phyloP scores from a whole-genome alignment of 2,797 vertebrate species.

The Rhynchotus rufescens region DNA sequence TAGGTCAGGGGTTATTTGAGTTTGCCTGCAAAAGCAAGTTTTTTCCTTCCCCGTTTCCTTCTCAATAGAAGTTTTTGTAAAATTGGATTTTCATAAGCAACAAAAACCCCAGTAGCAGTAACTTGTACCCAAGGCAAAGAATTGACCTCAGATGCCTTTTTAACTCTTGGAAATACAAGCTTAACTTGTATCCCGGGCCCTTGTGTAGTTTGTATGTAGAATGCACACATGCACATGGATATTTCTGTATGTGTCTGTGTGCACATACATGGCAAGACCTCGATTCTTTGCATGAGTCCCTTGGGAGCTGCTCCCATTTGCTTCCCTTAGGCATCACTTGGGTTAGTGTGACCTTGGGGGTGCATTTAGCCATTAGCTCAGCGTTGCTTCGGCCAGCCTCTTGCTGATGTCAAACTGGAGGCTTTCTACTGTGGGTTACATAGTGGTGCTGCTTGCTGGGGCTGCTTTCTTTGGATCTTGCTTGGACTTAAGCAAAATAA shows the following conservation, averaged over 20 bases:
- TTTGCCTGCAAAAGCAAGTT: neutral
- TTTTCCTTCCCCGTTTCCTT: neutral
- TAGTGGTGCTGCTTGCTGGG: rapidly evolving
- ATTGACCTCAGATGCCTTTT: neutral
- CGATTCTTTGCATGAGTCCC: neutral
- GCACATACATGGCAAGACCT: neutral
- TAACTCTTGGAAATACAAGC: neutral
- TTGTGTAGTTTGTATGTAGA: neutral
- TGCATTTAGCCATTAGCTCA: neutral
- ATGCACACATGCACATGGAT: no score
- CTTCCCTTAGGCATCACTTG: neutral
- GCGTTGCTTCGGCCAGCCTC: neutral
- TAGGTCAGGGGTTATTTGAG: neutral
- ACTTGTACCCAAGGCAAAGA: neutral
- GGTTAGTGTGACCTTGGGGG: neutral
- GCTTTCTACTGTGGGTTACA: neutral
- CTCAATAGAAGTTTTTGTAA: neutral
- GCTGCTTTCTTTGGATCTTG: neutral
- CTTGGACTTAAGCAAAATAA: neutral
- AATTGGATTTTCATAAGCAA: neutral
- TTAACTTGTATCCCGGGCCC: neutral
- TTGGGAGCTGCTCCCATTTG: neutral
- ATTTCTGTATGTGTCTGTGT: no score
- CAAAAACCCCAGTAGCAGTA: neutral
- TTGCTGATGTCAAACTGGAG: neutral